These are phyloP conservation scores for Oriolus oriolus DNA, from an alignment of 2,113 vertebrate genomes.

Conservation along the genomic window DNA sequence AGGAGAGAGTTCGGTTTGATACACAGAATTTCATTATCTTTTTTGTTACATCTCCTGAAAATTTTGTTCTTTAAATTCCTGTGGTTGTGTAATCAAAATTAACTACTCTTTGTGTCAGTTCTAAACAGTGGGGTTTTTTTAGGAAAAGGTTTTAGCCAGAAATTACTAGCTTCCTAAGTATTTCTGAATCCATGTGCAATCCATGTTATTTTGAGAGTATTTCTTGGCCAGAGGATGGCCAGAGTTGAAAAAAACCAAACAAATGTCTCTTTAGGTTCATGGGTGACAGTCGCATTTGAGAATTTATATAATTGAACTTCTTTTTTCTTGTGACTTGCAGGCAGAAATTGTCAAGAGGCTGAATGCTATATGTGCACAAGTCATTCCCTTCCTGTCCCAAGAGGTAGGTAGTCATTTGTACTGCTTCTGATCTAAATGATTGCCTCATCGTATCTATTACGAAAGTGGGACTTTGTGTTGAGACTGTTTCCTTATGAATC, in stretches of 20 bases:
- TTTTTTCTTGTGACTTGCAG: constrained; percentile 75
- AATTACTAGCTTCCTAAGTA: not conserved
- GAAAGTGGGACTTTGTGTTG: not conserved
- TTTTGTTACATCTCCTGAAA: not conserved
- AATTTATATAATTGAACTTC: constrained; percentile 50
- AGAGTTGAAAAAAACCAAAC: not conserved
- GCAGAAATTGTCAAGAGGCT: constrained; percentile 96
- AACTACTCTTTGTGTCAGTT: constrained; percentile 9
- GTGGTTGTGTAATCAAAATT: not conserved
- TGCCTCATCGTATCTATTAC: constrained; percentile 1
- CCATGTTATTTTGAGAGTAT: not conserved
- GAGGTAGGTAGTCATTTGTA: constrained; percentile 80
- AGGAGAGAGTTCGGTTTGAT: not conserved
- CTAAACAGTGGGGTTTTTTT: constrained; percentile 23
- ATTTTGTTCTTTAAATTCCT: not conserved
- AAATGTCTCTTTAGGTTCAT: constrained; percentile 2
- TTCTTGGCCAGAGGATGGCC: not conserved
- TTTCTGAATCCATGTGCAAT: not conserved
- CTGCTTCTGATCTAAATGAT: not conserved
- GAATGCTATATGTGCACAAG: constrained; percentile 97
- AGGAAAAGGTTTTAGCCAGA: constrained; percentile 5
- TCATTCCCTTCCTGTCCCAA: constrained; percentile 96
- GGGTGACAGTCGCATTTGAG: not conserved
- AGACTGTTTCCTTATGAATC: constrained; percentile 1
- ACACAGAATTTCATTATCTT: not conserved